Evolutionary conservation across 2,113 vertebrate species (phyloP), one percentile per base, ranked within the genome.

Genomic region (Gnathonemus echidnorhynchus): DNA sequence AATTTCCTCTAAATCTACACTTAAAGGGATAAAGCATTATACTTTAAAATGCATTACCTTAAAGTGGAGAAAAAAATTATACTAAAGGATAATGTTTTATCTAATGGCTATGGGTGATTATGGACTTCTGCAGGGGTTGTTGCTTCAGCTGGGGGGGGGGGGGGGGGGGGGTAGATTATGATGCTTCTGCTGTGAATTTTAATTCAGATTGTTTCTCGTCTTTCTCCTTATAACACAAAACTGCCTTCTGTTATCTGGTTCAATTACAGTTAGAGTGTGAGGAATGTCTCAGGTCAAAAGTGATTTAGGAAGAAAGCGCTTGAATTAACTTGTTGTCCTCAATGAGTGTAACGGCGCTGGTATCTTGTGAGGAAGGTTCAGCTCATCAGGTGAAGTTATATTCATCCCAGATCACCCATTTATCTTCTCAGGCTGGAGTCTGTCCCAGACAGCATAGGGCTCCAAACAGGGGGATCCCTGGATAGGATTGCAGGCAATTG

Each of bases 191-290:
- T n/a, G 5, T 90, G 52, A 3, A 87, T 87, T 93, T 91, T 62
- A 89, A 87, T 89, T 74, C 89, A 88, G 48, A 87, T 15, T 53
- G 35, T 87, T 66, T 87, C 17, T 77, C 58, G 48, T 80, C 85
- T 39, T 77, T 42, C n/a, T 46, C 6, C 1, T 85, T 85, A 89
- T 86, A 39, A 83, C 10, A 39, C 39, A 87, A 56, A 35, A 27
- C 53, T 88, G 88, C 91, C 91, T 92, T 92, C 88, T 62, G 89
- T 52, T 89, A 89, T 91, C 91, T 42, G n/a, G 89, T 86, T 90
- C 53, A 91, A 92, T 92, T 90, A 70, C 89, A 91, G 70, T 77
- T 46, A 86, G 50, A 92, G n/a, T 90, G 70, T 39, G 53, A 87
- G 42, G 24, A 53, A 56, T 53, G 50, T 21, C 35, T 58, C 31